A percentile compares a stretch with the other conserved stretches of the same genome.
phyloP scores from a whole-genome alignment of 1,140 invertebrate genomes.

The Drosophila elegans region DNA sequence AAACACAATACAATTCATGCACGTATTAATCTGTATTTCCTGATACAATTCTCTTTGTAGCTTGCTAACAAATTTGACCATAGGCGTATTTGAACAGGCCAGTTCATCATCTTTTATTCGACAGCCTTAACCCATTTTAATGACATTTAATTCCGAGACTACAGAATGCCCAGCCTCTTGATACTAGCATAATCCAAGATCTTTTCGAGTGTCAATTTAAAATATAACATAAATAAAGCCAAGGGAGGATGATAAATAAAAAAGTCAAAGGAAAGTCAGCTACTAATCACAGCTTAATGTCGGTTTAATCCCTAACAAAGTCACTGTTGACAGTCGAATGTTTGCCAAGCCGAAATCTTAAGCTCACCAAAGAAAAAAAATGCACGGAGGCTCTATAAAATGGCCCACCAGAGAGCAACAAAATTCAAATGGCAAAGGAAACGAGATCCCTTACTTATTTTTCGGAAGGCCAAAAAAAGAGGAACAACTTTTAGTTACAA shows the following conservation, averaged over 20 bases:
- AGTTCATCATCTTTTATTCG: constrained; percentile 16
- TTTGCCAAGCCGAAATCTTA: constrained; percentile 61
- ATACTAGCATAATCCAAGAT: constrained; percentile 9
- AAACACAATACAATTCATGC: no score
- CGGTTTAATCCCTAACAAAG: constrained; percentile 65
- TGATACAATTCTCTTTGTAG: background rate
- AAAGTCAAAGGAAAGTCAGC: constrained; percentile 55
- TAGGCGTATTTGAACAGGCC: background rate
- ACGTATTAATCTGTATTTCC: background rate
- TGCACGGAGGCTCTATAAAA: constrained; percentile 54
- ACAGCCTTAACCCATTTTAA: constrained; percentile 31
- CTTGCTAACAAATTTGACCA: background rate
- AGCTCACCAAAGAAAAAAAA: constrained; percentile 38
- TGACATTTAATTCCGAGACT: constrained; percentile 3
- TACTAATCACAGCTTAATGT: constrained; percentile 78
- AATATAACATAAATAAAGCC: constrained; percentile 2
- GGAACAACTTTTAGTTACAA: constrained; percentile 75
- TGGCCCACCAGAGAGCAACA: constrained; percentile 75
- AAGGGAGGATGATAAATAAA: background rate
- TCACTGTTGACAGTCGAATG: constrained; percentile 68
- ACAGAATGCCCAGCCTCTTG: background rate
- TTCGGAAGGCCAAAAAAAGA: constrained; percentile 15
- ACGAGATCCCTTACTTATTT: constrained; percentile 37
- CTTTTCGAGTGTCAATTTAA: constrained; percentile 18
- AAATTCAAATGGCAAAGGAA: constrained; percentile 39